Evolutionary conservation across 1,140 invertebrate species (phyloP).

Genomic region (Cotesia vestalis): DNA sequence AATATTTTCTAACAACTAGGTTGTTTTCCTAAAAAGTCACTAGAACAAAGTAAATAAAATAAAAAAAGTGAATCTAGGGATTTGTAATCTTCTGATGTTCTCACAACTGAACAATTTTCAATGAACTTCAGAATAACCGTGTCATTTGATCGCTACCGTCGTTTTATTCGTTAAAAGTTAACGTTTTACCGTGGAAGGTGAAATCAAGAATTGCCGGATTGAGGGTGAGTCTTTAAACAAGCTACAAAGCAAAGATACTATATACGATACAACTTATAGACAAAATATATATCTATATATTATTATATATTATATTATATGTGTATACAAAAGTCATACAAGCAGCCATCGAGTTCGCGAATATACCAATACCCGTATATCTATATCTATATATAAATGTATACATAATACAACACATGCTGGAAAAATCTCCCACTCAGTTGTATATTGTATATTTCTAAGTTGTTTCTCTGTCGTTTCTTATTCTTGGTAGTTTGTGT

Average conservation of each 20-base stretch:
- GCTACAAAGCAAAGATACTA: neutral
- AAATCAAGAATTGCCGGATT: conserved; percentile 2
- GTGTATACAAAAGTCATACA: too few relatives aligned
- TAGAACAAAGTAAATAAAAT: too few relatives aligned
- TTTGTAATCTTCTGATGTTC: too few relatives aligned
- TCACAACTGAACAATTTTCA: neutral
- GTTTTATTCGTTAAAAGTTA: neutral
- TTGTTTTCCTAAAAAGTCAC: too few relatives aligned
- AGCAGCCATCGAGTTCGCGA: too few relatives aligned
- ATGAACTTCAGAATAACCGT: conserved; percentile 11
- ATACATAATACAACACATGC: neutral
- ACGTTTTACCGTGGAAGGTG: conserved; percentile 1
- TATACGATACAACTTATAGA: neutral
- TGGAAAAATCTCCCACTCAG: conserved; percentile 1
- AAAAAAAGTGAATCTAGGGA: too few relatives aligned
- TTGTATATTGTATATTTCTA: too few relatives aligned
- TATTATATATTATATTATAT: too few relatives aligned
- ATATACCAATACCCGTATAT: too few relatives aligned
- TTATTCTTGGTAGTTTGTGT: neutral
- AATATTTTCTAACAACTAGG: too few relatives aligned
- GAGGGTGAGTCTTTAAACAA: conserved; percentile 24
- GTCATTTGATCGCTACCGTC: neutral
- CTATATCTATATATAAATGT: neutral
- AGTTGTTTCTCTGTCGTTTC: too few relatives aligned
- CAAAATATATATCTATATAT: neutral